These are phyloP conservation scores for Drosophila monieri DNA, from an alignment of 2,888 invertebrate species.

Conservation along the genomic window DNA sequence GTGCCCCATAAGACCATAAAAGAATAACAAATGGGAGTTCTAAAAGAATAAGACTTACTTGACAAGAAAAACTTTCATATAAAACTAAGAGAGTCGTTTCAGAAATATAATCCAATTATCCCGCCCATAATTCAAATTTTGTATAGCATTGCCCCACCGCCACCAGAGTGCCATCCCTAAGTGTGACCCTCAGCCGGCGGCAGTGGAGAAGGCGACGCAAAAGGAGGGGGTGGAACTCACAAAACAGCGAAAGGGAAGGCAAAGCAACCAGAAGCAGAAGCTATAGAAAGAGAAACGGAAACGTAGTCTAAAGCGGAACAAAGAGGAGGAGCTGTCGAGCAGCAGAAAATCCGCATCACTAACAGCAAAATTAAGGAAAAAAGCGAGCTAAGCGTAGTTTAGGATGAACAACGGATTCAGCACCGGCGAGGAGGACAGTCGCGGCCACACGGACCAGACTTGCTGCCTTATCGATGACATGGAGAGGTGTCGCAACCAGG, in stretches of 20 bases:
- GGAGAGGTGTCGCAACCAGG: slow-evolving; percentile 93
- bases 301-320: slow-evolving; percentile 3
- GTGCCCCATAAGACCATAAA: not conserved
- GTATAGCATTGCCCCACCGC: not conserved
- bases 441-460: slow-evolving; percentile 93
- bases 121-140: not conserved
- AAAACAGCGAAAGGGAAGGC: slow-evolving; percentile 3
- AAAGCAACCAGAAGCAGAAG: not conserved
- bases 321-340: slow-evolving; percentile 5
- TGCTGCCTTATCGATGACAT: slow-evolving; percentile 97
- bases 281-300: slow-evolving; percentile 1
- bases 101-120: not conserved
- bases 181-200: not conserved
- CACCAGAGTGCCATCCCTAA: not conserved
- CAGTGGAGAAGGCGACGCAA: not conserved
- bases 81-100: too few relatives aligned
- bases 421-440: slow-evolving; percentile 95
- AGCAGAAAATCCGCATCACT: not conserved
- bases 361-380: not conserved
- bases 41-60: too few relatives aligned
- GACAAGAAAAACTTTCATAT: too few relatives aligned
- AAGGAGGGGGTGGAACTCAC: not conserved
- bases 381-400: not conserved
- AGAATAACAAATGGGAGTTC: too few relatives aligned
- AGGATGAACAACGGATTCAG: slow-evolving; percentile 91